Conservation (phyloP, 1,140 invertebrate species). For the Lethocerus indicus region DNA sequence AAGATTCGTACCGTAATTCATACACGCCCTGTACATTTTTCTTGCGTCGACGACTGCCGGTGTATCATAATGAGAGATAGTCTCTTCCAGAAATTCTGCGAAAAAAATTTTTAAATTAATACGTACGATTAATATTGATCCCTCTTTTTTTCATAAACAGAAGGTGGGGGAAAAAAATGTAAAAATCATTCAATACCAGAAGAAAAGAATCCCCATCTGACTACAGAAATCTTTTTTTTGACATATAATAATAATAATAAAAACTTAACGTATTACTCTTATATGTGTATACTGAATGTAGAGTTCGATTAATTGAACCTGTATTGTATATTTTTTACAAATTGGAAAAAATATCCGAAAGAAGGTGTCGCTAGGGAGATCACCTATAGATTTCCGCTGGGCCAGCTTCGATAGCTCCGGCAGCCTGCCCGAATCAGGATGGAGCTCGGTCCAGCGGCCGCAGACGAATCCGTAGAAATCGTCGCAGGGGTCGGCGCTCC, state of each 20-base stretch:
- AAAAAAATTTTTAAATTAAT: not conserved
- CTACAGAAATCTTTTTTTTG: too few species aligned
- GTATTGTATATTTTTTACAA: not conserved
- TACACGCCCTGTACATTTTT: conserved; percentile 40
- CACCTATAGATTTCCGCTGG: conserved; percentile 15
- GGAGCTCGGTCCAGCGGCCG: conserved; percentile 25
- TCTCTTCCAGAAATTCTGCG: conserved; percentile 14
- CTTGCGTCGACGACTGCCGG: conserved; percentile 40
- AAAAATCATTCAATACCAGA: too few species aligned
- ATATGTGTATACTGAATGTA: not conserved
- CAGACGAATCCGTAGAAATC: conserved; percentile 45
- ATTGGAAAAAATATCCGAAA: not conserved
- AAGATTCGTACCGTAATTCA: conserved; percentile 39
- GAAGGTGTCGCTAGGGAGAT: not conserved
- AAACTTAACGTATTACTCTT: too few species aligned
- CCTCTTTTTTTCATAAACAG: too few species aligned
- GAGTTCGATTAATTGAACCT: not conserved
- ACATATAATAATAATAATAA: not conserved
- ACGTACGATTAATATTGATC: not conserved
- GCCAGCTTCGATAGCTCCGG: too few species aligned
- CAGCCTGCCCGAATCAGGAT: too few species aligned
- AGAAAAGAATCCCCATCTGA: too few species aligned
- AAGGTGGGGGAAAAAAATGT: too few species aligned
- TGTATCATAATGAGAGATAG: conserved; percentile 27
- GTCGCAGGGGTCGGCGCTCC: conserved; percentile 36